A percentile compares a stretch with the other conserved stretches of the same genome.
Conservation (phyloP, 1,140 invertebrate species). For the Achatina immaculata region DNA sequence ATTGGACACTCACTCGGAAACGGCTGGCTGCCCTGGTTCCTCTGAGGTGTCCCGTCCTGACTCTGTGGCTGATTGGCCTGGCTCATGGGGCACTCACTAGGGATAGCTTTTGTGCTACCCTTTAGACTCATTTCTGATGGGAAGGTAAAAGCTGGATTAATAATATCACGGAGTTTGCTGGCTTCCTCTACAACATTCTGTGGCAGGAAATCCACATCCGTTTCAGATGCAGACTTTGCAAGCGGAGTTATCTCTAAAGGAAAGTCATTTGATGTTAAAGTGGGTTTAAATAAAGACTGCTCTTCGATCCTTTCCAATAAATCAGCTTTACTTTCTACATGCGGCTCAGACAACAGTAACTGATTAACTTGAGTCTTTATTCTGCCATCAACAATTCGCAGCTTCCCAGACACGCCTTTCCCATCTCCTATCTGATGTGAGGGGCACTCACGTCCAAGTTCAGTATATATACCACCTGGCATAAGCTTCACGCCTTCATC, state of each 20-base stretch:
- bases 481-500: constrained; percentile 33
- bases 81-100: constrained; percentile 63
- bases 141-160: constrained; percentile 2
- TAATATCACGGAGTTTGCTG: not conserved
- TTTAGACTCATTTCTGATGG: constrained; percentile 10
- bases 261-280: not conserved
- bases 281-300: not conserved
- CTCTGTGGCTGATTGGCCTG: not conserved
- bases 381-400: not conserved
- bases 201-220: not conserved
- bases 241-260: not conserved
- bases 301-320: not conserved
- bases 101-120: constrained; percentile 8
- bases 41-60: not conserved
- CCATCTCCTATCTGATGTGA: constrained; percentile 35
- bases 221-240: not conserved
- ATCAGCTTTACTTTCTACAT: not conserved
- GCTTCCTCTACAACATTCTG: not conserved
- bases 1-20: constrained; percentile 6
- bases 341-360: not conserved
- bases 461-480: constrained; percentile 10
- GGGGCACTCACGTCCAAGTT: not conserved
- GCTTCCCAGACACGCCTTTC: constrained; percentile 25
- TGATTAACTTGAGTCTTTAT: not conserved
- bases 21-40: not conserved